Evolutionary conservation across 2,888 invertebrate genomes (phyloP).

Genomic region (Galeruca laticollis): DNA sequence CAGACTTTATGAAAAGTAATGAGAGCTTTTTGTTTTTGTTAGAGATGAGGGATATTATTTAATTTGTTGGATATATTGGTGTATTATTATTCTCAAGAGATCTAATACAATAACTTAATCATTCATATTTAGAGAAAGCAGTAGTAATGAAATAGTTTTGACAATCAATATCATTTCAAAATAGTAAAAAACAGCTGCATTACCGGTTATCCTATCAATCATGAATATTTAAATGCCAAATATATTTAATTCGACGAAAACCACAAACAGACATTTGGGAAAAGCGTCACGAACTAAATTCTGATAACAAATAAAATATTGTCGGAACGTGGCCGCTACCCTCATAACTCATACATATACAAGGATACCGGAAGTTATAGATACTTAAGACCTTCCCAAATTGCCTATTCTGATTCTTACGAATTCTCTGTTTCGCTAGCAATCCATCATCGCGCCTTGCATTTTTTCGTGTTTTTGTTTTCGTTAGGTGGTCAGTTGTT

Average conservation of each 20-base stretch:
- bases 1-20: too few relatives aligned
- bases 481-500: conserved; percentile 10
- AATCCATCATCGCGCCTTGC: conserved; percentile 50
- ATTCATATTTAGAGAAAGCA: too few relatives aligned
- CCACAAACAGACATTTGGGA: conserved; percentile 65
- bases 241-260: conserved; percentile 65
- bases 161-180: neutral
- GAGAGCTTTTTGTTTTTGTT: too few relatives aligned
- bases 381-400: conserved; percentile 64
- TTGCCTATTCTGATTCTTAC: conserved; percentile 63
- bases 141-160: too few relatives aligned
- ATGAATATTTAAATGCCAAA: conserved; percentile 55
- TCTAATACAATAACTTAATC: too few relatives aligned
- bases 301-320: conserved; percentile 68
- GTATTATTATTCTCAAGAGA: too few relatives aligned
- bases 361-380: conserved; percentile 65
- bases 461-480: conserved; percentile 30
- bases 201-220: neutral
- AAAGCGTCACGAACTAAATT: conserved; percentile 66
- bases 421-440: conserved; percentile 52
- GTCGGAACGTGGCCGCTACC: conserved; percentile 65
- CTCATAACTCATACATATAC: conserved; percentile 66
- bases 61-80: too few relatives aligned
- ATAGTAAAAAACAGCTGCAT: neutral
- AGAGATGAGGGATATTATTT: too few relatives aligned